Conservation (phyloP, 1,140 invertebrate genomes). For the Bombus difficillimus region DNA sequence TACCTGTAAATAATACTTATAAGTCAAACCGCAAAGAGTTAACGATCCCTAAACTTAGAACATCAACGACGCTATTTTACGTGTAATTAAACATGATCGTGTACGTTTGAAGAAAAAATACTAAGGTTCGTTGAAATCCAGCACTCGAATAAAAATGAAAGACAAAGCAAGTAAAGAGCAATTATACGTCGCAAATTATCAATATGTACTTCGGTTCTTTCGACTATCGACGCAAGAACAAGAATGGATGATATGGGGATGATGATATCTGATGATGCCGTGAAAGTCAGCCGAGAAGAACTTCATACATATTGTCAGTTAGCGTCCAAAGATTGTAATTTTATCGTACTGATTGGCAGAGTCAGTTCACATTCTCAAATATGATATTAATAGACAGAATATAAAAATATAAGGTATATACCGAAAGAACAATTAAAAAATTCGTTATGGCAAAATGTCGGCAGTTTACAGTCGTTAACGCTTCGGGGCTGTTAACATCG, state of each 20-base stretch:
- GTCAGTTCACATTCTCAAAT: conserved; percentile 43
- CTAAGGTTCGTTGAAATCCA: conserved; percentile 29
- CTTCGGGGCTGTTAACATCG: conserved; percentile 20
- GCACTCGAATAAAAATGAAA: background rate
- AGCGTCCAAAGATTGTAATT: background rate
- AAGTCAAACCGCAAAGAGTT: conserved; percentile 23
- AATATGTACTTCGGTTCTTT: conserved; percentile 20
- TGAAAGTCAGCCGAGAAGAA: conserved; percentile 73
- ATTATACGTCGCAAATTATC: background rate
- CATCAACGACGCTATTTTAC: conserved; percentile 10
- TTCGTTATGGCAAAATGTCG: conserved; percentile 39
- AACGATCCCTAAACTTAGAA: conserved; percentile 36
- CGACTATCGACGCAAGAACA: conserved; percentile 75
- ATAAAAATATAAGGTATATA: conserved; percentile 22
- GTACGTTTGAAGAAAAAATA: background rate
- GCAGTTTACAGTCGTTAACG: conserved; percentile 27
- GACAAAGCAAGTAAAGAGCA: background rate
- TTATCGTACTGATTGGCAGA: conserved; percentile 62
- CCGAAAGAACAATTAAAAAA: conserved; percentile 3
- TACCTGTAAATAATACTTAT: conserved; percentile 5
- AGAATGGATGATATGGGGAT: conserved; percentile 76
- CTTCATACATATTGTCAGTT: conserved; percentile 31
- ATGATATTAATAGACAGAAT: conserved; percentile 15
- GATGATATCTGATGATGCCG: conserved; percentile 74
- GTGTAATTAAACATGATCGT: conserved; percentile 20